A percentile compares a stretch with the other conserved stretches of the same genome.
Evolutionary conservation across 2,888 invertebrate genomes (phyloP).

Genomic region (Lottia gigantea): DNA sequence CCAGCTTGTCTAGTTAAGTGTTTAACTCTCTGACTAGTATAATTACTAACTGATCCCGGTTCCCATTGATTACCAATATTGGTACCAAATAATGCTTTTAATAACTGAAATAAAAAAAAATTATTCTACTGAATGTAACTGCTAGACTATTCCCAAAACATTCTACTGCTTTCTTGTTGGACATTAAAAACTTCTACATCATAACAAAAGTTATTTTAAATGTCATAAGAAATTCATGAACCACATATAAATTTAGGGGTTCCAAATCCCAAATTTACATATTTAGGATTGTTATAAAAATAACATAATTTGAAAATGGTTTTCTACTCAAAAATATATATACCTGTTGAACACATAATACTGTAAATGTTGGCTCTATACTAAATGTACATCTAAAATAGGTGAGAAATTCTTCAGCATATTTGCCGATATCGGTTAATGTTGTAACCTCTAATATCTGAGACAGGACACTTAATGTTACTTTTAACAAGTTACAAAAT

Average conservation of each 20-base stretch:
- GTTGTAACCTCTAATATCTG: conserved; percentile 70
- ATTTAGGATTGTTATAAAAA: too few relatives aligned
- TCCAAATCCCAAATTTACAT: too few relatives aligned
- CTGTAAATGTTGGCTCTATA: conserved; percentile 77
- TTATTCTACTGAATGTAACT: too few relatives aligned
- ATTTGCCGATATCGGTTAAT: conserved; percentile 76
- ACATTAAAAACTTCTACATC: background rate
- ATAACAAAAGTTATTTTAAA: too few relatives aligned
- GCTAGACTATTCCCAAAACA: too few relatives aligned
- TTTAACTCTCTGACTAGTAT: conserved; percentile 27
- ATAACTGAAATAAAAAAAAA: conserved; percentile 60
- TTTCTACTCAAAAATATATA: background rate
- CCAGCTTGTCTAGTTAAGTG: conserved; percentile 51
- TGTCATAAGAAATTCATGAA: too few relatives aligned
- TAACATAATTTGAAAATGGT: too few relatives aligned
- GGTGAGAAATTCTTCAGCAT: conserved; percentile 83
- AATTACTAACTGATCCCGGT: conserved; percentile 36
- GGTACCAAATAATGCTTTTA: conserved; percentile 80
- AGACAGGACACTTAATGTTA: conserved; percentile 76
- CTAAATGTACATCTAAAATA: conserved; percentile 80
- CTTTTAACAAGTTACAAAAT: conserved; percentile 60
- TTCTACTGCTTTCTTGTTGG: background rate
- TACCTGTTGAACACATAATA: conserved; percentile 82
- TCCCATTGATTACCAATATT: conserved; percentile 73
- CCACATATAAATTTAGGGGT: too few relatives aligned